Evolutionary conservation across 2,797 vertebrate species (phyloP), one percentile per base, ranked within the genome.

Genomic region (Gallinago stenura): DNA sequence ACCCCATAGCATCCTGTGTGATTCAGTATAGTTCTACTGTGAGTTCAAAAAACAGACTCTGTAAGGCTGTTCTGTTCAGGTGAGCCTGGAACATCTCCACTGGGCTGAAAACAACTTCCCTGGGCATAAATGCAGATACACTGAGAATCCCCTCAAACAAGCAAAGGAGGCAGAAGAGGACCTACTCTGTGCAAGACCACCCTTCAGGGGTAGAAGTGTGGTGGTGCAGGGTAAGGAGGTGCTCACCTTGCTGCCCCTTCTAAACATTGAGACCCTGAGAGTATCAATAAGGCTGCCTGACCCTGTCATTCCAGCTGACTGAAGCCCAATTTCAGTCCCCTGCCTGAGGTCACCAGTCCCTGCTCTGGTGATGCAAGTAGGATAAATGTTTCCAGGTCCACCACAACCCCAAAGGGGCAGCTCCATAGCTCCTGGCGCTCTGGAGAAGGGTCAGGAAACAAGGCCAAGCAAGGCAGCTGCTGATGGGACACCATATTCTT

Each of bases 341-440:
- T 69, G 6, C 7, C 26, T 62, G 9, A 1, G 5, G 6, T 15
- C 73, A 20, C 24, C 22, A 3, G 0, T 10, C 37, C 15, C 12
- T 56, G 12, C 9, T 22, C 15, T n/a, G 65, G 51, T 9, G 17
- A 51, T 41, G 37, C 1, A 35, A 3, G 10, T 4, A 7, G 15
- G 21, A 53, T 53, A 10, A 4, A 54, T 28, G 19, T 51, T 79
- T 57, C 28, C 41, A 85, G 9, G 46, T 19, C 8, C 15, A n/a
- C 30, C 39, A 7, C 20, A 37, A 11, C 16, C 33, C 7, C 24
- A 10, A 6, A 2, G 1, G 6, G 12, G 10, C 5, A 1, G 1
- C 1, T 19, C 13, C 6, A 1, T 7, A 41, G 15, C 15, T 71
- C 35, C 66, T 64, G 31, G 15, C 26, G 57, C 22, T 6, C 20